Base-by-base conservation (phyloP, 1,140 invertebrate genomes). In the Bombus fervidus region DNA sequence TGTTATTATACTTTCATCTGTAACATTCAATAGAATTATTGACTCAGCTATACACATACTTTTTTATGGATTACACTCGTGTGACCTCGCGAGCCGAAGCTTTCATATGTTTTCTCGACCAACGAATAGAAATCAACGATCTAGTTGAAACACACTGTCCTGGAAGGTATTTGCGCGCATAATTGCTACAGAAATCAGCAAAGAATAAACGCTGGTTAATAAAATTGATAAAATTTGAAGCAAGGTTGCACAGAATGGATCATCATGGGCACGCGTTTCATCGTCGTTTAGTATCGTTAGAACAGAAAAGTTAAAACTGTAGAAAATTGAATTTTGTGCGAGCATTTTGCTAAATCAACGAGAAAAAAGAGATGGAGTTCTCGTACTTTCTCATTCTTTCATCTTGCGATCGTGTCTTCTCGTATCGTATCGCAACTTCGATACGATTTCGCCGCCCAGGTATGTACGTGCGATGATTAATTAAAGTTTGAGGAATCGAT, bases 1-100 rank as follows among this genome's bases (percentile, higher is more conserved):
- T 37, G 37, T 37, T 69, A 83, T 53, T 83, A 83, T 78, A 83
- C 64, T 83, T 83, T 78, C 82, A 64, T 75, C 34, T 73, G 57
- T 82, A 78, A 83, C 82, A 59, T 59, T 77, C 37, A 47, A 41
- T 77, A 83, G 31, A 75, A 47, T 59, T 76, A 69, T 83, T 43
- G 73, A 68, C 64, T 72, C 69, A 31, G 53, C 39, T 25, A 10
- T 62, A 47, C 34, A 34, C 39, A 31, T 68, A 64, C 47, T 77
- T 57, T 39, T 37, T 68, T 77, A 57, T n/a, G 28, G 31, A 53
- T 41, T 39, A 74, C 15, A 57, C 53, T 37, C 47, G 37, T n/a
- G 39, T 31, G 25, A 31, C 15, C 2, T 59, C 47, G 18, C 18
- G n/a, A 39, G 31, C 28, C 47, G 22, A 22, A 59, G 12, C 22